phyloP scores from a whole-genome alignment of 2,888 invertebrate species.

The Petrophora chlorosata region DNA sequence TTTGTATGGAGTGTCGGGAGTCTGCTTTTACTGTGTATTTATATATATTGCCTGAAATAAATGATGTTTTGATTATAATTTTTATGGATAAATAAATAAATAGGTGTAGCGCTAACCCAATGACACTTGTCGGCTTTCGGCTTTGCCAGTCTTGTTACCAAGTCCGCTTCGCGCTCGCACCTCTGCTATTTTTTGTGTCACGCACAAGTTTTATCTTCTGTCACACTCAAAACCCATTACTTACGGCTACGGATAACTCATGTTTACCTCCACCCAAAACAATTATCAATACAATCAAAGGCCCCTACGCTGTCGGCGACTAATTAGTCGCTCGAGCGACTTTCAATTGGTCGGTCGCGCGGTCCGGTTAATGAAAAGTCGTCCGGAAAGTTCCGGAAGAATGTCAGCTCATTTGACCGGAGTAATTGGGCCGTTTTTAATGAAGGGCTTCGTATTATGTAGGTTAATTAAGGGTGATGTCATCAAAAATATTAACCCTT shows the following conservation, averaged over 20 bases:
- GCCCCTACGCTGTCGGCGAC: conserved; percentile 65
- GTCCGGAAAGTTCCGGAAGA: conserved; percentile 58
- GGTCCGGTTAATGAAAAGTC: conserved; percentile 77
- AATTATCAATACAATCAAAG: conserved; percentile 71
- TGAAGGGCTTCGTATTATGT: conserved; percentile 13
- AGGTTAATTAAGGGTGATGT: conserved; percentile 3
- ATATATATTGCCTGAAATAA: no score
- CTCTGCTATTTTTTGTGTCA: no score
- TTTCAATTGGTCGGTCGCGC: conserved; percentile 63
- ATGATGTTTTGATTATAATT: no score
- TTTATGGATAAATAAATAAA: no score
- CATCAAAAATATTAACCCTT: background rate
- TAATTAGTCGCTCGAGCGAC: conserved; percentile 73
- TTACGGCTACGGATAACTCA: background rate
- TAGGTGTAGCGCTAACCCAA: no score
- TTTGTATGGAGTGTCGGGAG: no score
- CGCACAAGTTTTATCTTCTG: no score
- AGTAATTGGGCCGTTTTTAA: conserved; percentile 50
- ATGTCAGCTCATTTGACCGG: conserved; percentile 57
- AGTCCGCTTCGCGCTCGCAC: no score
- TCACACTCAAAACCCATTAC: conserved; percentile 7
- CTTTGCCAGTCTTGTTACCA: no score
- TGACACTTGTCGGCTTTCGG: no score
- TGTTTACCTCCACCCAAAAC: conserved; percentile 49
- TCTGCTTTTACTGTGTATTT: no score